These are phyloP conservation scores for Cecropterus lyciades DNA, from an alignment of 1,140 invertebrate genomes.

Conservation along the genomic window DNA sequence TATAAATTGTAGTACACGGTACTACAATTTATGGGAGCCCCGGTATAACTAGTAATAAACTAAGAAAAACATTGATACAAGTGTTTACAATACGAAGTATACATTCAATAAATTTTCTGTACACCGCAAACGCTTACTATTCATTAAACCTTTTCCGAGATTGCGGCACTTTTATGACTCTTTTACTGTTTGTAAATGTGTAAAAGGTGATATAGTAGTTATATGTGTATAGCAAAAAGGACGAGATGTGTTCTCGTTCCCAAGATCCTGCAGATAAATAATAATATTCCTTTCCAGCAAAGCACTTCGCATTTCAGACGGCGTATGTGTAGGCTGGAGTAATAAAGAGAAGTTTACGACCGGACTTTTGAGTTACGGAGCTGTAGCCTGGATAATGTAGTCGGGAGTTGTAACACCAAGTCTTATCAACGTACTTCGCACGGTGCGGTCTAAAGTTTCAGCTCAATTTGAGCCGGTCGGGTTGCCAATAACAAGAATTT, in stretches of 20 bases:
- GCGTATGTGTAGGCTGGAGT: conserved; percentile 10
- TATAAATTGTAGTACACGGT: no score
- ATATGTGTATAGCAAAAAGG: not conserved
- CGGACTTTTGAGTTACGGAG: conserved; percentile 24
- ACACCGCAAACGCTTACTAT: conserved; percentile 31
- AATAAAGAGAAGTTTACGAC: conserved; percentile 30
- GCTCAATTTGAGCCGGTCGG: conserved; percentile 33
- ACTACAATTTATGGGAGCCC: no score
- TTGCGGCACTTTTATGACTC: conserved; percentile 25
- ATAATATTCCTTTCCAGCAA: conserved; percentile 11
- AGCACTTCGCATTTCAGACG: not conserved
- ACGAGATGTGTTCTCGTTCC: conserved; percentile 2
- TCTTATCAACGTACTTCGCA: conserved; percentile 38
- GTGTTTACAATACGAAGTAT: not conserved
- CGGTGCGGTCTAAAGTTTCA: conserved; percentile 40
- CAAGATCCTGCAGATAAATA: conserved; percentile 13
- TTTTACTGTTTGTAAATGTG: conserved; percentile 27
- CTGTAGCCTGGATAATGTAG: conserved; percentile 23
- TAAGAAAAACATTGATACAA: no score
- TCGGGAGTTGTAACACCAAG: conserved; percentile 12
- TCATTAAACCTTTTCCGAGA: conserved; percentile 34
- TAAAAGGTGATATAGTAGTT: conserved; percentile 7
- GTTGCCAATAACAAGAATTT: conserved; percentile 46
- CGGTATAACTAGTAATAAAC: no score
- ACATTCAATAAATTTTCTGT: conserved; percentile 36